These are phyloP conservation scores for Gymnocheta viridis DNA, from an alignment of 2,888 invertebrate genomes.

Conservation along the genomic window DNA sequence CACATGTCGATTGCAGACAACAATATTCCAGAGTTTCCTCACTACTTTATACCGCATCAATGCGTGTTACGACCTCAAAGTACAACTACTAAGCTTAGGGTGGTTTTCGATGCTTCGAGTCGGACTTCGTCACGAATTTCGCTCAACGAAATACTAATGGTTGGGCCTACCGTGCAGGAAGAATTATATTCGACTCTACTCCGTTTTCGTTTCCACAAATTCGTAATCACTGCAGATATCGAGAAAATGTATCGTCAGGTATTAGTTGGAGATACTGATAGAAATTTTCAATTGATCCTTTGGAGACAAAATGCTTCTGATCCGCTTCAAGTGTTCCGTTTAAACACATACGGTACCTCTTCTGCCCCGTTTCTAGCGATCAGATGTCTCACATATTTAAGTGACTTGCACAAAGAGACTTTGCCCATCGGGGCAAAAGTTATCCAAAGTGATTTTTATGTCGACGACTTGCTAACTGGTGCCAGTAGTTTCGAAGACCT, in stretches of 20 bases:
- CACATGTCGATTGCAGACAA: conserved; percentile 57
- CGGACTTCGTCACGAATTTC: conserved; percentile 31
- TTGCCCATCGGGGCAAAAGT: not conserved
- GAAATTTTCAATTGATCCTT: conserved; percentile 13
- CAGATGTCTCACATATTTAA: conserved; percentile 6
- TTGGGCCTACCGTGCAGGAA: conserved; percentile 3
- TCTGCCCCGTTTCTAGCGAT: conserved; percentile 5
- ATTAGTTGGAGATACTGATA: not conserved
- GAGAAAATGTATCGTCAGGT: conserved; percentile 31
- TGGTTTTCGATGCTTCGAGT: conserved; percentile 13
- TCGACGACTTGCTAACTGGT: conserved; percentile 24
- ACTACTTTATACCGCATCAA: conserved; percentile 56
- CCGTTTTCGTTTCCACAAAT: conserved; percentile 17
- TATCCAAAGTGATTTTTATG: conserved; percentile 32
- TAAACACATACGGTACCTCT: not conserved
- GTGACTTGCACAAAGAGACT: not conserved
- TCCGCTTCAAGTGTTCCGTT: not conserved
- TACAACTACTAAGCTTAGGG: no score
- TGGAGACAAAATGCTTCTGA: not conserved
- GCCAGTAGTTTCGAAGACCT: conserved; percentile 4
- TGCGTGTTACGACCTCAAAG: conserved; percentile 14
- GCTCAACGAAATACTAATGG: conserved; percentile 61
- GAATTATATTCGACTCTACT: not conserved
- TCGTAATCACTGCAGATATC: conserved; percentile 4
- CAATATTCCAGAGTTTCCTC: conserved; percentile 5